Percentiles rank a stretch among this genome's conserved stretches.
phyloP scores from a whole-genome alignment of 2,888 invertebrate genomes.

The Leucophenga montana region DNA sequence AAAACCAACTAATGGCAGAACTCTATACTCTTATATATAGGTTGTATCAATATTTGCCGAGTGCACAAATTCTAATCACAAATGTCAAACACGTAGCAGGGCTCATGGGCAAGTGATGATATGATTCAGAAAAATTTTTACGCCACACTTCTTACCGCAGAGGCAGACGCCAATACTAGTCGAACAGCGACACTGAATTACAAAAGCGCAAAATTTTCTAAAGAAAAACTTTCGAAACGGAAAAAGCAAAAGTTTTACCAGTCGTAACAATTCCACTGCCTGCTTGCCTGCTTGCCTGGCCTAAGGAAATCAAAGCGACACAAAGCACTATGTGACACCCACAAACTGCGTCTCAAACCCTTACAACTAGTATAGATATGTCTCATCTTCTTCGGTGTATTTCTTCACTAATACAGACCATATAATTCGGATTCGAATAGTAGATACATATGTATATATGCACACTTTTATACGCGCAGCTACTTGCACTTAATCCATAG shows the following conservation, averaged over 20 bases:
- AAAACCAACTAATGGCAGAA: not conserved
- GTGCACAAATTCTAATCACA: constrained; percentile 45
- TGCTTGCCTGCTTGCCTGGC: not conserved
- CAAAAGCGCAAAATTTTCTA: constrained; percentile 63
- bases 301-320: constrained; percentile 1
- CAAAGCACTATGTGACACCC: not conserved
- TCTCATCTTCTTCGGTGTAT: no score
- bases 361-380: no score
- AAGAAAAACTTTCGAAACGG: constrained; percentile 65
- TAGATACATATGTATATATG: not conserved
- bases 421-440: not conserved
- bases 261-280: no score
- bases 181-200: constrained; percentile 41
- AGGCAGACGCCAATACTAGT: constrained; percentile 13
- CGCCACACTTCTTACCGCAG: constrained; percentile 11
- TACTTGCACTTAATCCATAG: constrained; percentile 54
- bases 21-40: not conserved
- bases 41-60: constrained; percentile 2
- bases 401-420: not conserved
- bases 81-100: constrained; percentile 61
- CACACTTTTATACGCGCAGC: not conserved
- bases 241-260: constrained; percentile 62
- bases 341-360: constrained; percentile 7
- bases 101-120: constrained; percentile 62
- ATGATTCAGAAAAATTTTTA: constrained; percentile 30